phyloP scores from a whole-genome alignment of 2,797 vertebrate genomes.

The Crypturellus tataupa region DNA sequence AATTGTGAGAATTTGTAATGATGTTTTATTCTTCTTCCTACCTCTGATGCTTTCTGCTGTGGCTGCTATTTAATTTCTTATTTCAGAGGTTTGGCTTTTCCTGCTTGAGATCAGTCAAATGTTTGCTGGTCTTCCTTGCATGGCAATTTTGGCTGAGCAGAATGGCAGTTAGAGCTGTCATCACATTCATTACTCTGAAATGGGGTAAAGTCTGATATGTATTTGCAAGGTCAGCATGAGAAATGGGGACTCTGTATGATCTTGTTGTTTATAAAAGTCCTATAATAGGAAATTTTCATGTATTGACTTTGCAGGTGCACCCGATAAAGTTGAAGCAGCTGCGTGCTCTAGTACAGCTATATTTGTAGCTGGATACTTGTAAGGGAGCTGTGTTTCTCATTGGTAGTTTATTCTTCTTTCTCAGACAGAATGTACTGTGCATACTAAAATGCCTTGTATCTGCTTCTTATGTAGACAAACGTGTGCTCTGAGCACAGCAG shows the following conservation, averaged over 20 bases:
- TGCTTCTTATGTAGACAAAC: not conserved
- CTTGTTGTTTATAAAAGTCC: not conserved
- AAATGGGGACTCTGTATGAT: not conserved
- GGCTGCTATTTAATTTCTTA: not conserved
- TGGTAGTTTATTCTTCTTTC: not conserved
- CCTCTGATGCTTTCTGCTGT: not conserved
- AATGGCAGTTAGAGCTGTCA: not conserved
- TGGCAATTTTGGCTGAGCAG: not conserved
- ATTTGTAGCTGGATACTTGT: not conserved
- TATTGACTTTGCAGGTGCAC: not conserved
- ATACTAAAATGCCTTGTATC: not conserved
- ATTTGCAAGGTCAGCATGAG: not conserved
- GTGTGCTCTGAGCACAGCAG: not conserved
- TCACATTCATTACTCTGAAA: not conserved
- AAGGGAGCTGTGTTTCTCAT: not conserved
- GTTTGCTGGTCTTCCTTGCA: rapidly evolving
- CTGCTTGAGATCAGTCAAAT: not conserved
- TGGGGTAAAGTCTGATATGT: not conserved
- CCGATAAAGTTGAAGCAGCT: not conserved
- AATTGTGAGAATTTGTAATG: slow-evolving; percentile 79
- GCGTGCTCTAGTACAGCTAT: not conserved
- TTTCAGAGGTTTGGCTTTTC: not conserved
- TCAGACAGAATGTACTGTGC: not conserved
- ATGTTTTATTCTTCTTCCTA: slow-evolving; percentile 28
- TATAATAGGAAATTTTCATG: not conserved